phyloP scores from a whole-genome alignment of 2,113 vertebrate genomes.

The Rhynchopsitta pachyrhyncha region DNA sequence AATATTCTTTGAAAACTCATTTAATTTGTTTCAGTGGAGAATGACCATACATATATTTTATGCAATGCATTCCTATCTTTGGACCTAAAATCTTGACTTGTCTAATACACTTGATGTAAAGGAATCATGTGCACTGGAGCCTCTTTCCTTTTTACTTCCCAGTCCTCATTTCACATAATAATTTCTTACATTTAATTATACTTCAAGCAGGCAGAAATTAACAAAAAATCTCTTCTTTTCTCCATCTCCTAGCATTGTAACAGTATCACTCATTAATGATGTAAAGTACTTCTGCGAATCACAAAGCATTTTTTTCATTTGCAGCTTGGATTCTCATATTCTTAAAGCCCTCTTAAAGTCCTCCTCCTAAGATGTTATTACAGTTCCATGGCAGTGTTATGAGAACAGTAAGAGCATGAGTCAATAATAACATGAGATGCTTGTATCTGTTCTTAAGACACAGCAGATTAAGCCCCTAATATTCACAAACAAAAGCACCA shows the following conservation, averaged over 20 bases:
- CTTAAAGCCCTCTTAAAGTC: neutral
- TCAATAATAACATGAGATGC: neutral
- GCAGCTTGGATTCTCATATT: neutral
- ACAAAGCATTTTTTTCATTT: neutral
- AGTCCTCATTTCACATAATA: neutral
- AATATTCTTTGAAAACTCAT: neutral
- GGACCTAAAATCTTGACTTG: neutral
- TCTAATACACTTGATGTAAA: neutral
- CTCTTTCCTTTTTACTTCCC: neutral
- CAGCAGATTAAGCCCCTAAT: neutral
- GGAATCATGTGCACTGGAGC: neutral
- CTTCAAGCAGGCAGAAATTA: neutral
- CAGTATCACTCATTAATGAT: neutral
- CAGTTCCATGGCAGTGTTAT: neutral
- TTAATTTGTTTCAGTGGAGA: neutral
- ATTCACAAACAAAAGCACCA: neutral
- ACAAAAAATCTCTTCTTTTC: neutral
- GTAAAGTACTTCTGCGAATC: neutral
- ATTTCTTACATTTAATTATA: neutral
- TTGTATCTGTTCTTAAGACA: neutral
- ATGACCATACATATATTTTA: neutral
- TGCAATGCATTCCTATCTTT: neutral
- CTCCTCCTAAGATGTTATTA: neutral
- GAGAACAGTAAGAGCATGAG: neutral
- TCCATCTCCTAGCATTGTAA: neutral